Percentiles rank a stretch among this genome's conserved stretches.
Evolutionary conservation across 2,797 vertebrate genomes (phyloP).

Genomic region (Yasuhikotakia modesta): DNA sequence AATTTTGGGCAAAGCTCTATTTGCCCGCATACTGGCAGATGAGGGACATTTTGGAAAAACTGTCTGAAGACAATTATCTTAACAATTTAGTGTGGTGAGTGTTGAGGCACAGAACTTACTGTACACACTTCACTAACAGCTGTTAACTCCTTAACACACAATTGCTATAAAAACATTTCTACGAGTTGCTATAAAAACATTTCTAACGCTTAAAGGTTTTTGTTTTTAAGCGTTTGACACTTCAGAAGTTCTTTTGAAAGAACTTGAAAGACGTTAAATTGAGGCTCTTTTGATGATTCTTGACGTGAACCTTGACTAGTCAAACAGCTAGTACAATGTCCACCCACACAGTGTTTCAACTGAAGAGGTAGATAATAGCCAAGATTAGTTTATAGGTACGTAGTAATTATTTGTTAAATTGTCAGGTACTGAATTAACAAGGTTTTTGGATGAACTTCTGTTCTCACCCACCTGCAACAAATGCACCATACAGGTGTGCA

Average conservation of each 20-base stretch:
- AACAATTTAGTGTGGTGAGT: too few species aligned
- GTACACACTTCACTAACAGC: neutral
- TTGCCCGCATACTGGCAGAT: too few species aligned
- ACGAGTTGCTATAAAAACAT: neutral
- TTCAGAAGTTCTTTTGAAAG: slow-evolving; percentile 11
- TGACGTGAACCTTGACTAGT: slow-evolving; percentile 14
- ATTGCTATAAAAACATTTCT: neutral
- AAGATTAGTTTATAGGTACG: slow-evolving; percentile 13
- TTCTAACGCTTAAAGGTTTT: neutral
- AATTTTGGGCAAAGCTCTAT: too few species aligned
- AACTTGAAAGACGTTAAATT: slow-evolving; percentile 42
- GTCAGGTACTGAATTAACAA: neutral
- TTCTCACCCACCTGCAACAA: slow-evolving; percentile 25
- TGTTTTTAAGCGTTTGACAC: neutral
- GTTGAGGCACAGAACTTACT: too few species aligned
- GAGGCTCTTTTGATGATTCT: slow-evolving; percentile 12
- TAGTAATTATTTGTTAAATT: slow-evolving; percentile 23
- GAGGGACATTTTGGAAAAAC: too few species aligned
- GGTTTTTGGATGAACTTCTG: slow-evolving; percentile 20
- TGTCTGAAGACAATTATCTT: too few species aligned
- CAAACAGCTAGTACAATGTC: slow-evolving; percentile 32
- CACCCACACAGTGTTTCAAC: slow-evolving; percentile 27
- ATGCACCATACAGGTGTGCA: slow-evolving; percentile 39
- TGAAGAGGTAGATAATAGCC: neutral
- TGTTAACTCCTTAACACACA: neutral